These are phyloP conservation scores for Harpagifer antarcticus DNA, from an alignment of 2,797 vertebrate species.

Conservation along the genomic window DNA sequence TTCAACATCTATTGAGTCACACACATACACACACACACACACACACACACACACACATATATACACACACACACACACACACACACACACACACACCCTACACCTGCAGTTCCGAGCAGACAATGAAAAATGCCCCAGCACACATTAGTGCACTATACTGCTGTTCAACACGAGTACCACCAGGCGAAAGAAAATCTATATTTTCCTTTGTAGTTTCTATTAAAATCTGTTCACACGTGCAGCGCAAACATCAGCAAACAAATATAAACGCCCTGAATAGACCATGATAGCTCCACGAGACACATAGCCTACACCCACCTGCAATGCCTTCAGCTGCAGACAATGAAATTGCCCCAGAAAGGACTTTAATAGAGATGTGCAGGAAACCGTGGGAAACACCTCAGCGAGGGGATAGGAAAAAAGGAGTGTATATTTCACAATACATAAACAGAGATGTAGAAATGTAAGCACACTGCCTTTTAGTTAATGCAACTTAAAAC, in stretches of 20 bases:
- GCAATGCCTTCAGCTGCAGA: constrained; percentile 61
- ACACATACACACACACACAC: neutral
- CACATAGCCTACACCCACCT: constrained; percentile 57
- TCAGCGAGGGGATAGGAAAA: constrained; percentile 10
- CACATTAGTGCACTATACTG: constrained; percentile 16
- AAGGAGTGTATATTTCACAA: neutral
- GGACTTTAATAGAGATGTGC: constrained; percentile 24
- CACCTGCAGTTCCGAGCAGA: constrained; percentile 58
- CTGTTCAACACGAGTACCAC: constrained; percentile 6
- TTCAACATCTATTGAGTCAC: constrained; percentile 34
- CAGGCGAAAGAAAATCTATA: constrained; percentile 16
- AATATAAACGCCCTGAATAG: constrained; percentile 23
- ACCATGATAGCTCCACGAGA: constrained; percentile 30
- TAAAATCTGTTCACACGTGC: constrained; percentile 31
- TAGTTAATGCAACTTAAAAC: constrained; percentile 24
- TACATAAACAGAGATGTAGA: neutral
- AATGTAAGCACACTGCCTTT: neutral
- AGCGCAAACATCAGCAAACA: constrained; percentile 34
- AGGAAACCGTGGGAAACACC: constrained; percentile 26
- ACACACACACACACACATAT: constrained; percentile 18
- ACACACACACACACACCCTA: constrained; percentile 25
- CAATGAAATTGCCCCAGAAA: constrained; percentile 63
- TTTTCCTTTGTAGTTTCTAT: constrained; percentile 8
- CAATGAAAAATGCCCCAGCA: constrained; percentile 52
- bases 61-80: neutral